These are phyloP conservation scores for Bucorvus abyssinicus DNA, from an alignment of 2,797 vertebrate species.

Conservation along the genomic window DNA sequence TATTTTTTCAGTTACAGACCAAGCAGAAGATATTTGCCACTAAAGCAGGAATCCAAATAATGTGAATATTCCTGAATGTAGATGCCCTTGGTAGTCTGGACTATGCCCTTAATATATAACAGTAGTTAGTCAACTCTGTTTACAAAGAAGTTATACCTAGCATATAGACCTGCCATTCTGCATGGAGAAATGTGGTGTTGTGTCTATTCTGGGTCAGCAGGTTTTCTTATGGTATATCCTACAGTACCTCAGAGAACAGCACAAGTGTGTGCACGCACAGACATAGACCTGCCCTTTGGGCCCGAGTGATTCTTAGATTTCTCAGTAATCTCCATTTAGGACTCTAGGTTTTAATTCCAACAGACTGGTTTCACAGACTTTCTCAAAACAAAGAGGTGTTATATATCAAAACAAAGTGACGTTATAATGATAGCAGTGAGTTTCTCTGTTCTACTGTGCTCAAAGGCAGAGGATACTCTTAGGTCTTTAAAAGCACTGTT, in stretches of 20 bases:
- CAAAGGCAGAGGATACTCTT: not conserved
- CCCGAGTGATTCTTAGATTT: not conserved
- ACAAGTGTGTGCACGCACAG: not conserved
- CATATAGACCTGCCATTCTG: not conserved
- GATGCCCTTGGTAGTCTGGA: not conserved
- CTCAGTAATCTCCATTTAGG: not conserved
- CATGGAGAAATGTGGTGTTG: not conserved
- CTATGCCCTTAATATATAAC: not conserved
- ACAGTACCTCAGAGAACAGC: not conserved
- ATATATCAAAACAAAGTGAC: not conserved
- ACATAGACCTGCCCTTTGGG: not conserved
- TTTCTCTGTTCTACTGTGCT: not conserved
- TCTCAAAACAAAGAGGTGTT: not conserved
- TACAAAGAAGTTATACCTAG: not conserved
- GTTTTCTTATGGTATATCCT: not conserved
- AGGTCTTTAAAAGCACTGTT: not conserved
- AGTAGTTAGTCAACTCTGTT: not conserved
- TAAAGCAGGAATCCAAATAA: not conserved
- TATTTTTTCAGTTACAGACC: not conserved
- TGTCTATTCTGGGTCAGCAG: not conserved
- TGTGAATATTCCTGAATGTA: not conserved
- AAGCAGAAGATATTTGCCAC: not conserved
- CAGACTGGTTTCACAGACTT: not conserved
- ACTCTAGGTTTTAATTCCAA: not conserved
- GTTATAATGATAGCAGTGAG: not conserved